These are phyloP conservation scores for Sesamia nonagrioides DNA, from an alignment of 1,140 invertebrate genomes.

Conservation along the genomic window DNA sequence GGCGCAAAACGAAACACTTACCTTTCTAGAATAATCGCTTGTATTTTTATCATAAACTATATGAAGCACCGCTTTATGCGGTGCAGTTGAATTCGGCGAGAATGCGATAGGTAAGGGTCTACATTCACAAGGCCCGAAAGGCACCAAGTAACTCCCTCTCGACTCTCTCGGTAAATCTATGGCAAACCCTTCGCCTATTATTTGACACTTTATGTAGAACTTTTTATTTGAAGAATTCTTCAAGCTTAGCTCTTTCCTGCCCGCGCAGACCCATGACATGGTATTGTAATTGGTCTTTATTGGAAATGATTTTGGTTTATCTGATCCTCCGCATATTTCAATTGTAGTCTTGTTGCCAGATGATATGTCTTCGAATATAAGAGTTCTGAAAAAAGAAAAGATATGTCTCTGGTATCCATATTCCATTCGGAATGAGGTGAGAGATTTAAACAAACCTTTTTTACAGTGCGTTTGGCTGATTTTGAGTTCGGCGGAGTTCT, in stretches of 20 bases:
- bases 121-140: conserved; percentile 72
- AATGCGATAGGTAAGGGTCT: conserved; percentile 72
- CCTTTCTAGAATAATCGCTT: conserved; percentile 74
- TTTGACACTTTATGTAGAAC: conserved; percentile 74
- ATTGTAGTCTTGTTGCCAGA: conserved; percentile 64
- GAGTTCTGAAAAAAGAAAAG: conserved; percentile 60
- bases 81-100: conserved; percentile 61
- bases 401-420: too few relatives aligned
- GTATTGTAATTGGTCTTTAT: conserved; percentile 76
- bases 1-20: conserved; percentile 46
- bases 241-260: conserved; percentile 75
- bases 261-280: conserved; percentile 75
- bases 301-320: conserved; percentile 72
- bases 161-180: conserved; percentile 71
- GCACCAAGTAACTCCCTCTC: conserved; percentile 67
- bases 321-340: conserved; percentile 67
- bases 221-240: conserved; percentile 75
- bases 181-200: conserved; percentile 75
- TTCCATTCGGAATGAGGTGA: too few relatives aligned
- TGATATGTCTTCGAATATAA: conserved; percentile 71
- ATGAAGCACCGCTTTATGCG: conserved; percentile 68
- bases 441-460: too few relatives aligned
- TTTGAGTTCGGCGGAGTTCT: too few relatives aligned
- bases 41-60: conserved; percentile 71
- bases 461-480: too few relatives aligned